Base-by-base conservation (phyloP, 2,888 invertebrate genomes). In the Schizaphis graminum region DNA sequence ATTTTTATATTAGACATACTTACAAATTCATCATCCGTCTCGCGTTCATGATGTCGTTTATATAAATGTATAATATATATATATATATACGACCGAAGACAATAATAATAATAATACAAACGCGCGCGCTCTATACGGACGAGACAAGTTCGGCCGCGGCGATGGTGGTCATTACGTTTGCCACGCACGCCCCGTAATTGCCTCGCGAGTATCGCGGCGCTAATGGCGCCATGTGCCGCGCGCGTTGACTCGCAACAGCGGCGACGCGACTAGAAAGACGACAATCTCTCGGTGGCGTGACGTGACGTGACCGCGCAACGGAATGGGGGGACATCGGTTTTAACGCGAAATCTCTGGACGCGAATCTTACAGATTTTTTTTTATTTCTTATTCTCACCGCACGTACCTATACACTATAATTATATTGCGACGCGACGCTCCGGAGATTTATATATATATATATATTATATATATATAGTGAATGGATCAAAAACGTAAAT, bases 21-120 rank as follows among this genome's bases (percentile, higher is more conserved):
- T 93, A 93, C 77, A 44, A 67, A 93, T 93, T 93, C 93, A 93
- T 88, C 84, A 56, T 88, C 84, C 93, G 93, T 93, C 91, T 44
- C 41, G 41, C 87, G 91, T 53, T 53, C 88, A 61, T 26, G 90
- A 92, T 47, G 92, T 86, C 92, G 84, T 92, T 47, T 47, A 47
- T 53, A 49, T 49, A 47, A n/a, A 49, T 77, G 88, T 49, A 56
- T 35, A 88, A 24, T 56, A 53, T 28, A 53, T 47, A 56, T 11
- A 11, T 16, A 56, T 26, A n/a, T 13, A 44, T 8, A 56, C 85
- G 57, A 56, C 84, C 35, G 21, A 35, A 7, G 5, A 77, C 7
- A 13, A 90, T 35, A 67, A 61, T 10, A 67, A 61, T 10, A n/a
- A 91, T 13, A 49, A n/a, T n/a, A 84, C 41, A 85, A 49, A 85